A percentile compares a stretch with the other conserved stretches of the same genome.
Conservation (phyloP, 2,113 vertebrate species). For the Morone chrysops region DNA sequence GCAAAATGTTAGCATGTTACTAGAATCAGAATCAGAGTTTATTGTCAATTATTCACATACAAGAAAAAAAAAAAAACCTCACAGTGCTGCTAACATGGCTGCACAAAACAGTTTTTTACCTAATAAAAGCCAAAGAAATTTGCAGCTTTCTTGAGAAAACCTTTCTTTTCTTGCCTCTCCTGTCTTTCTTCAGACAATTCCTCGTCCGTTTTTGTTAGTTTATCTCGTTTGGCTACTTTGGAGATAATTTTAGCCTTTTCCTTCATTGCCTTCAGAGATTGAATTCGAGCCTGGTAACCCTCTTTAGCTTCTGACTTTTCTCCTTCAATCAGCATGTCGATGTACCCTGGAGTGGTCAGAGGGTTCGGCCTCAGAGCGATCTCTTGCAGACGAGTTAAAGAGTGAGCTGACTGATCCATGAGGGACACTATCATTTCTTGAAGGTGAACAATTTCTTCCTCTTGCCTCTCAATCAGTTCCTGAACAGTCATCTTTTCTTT, state of each 20-base stretch:
- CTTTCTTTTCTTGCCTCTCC: neutral
- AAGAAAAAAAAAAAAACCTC: too few relatives aligned
- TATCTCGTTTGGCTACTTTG: conserved; percentile 12
- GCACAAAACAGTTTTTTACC: neutral
- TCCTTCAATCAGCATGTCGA: conserved; percentile 66
- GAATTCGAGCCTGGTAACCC: conserved; percentile 49
- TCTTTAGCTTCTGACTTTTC: conserved; percentile 60
- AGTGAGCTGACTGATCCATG: conserved; percentile 41
- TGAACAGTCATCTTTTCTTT: conserved; percentile 36
- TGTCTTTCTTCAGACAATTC: accelerated
- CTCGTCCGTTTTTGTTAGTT: neutral
- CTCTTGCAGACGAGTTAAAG: conserved; percentile 63
- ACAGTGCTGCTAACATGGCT: neutral
- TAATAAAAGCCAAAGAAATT: neutral
- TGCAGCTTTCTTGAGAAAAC: accelerated
- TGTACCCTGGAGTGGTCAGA: conserved; percentile 67
- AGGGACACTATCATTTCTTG: conserved; percentile 22
- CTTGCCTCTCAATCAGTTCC: conserved; percentile 45
- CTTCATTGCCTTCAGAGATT: conserved; percentile 51
- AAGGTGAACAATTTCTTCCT: conserved; percentile 40
- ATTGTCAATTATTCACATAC: too few relatives aligned
- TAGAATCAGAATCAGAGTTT: too few relatives aligned
- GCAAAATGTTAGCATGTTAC: neutral
- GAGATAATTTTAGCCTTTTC: conserved; percentile 43
- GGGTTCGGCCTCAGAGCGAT: conserved; percentile 70